Conservation (phyloP, 2,797 vertebrate species). For the Petrocephalus schoutedeni region DNA sequence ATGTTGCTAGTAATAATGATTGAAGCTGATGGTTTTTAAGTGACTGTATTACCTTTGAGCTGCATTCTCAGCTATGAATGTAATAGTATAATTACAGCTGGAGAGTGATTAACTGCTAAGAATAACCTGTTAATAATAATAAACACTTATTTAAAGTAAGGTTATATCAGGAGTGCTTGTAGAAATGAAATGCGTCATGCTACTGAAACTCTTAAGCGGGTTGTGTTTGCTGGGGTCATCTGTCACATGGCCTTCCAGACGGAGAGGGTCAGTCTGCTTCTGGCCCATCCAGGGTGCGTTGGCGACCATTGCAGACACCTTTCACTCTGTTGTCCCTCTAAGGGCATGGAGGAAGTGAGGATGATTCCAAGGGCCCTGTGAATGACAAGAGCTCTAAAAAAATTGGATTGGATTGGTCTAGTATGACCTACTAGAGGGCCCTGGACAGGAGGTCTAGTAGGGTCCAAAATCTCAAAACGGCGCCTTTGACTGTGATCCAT, state of each 20-base stretch:
- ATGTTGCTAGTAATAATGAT: not conserved
- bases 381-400: not conserved
- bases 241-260: not conserved
- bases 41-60: not conserved
- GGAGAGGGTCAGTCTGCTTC: not conserved
- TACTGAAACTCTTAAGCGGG: not conserved
- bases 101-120: not conserved
- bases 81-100: not conserved
- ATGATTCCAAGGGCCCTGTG: not conserved
- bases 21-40: not conserved
- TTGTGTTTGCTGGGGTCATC: not conserved
- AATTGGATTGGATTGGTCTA: not conserved
- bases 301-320: not conserved
- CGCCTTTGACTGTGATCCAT: slow-evolving; percentile 18
- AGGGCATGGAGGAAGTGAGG: not conserved
- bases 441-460: no score
- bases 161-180: not conserved
- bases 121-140: not conserved
- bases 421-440: not conserved
- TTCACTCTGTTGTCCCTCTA: not conserved
- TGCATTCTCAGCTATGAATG: not conserved
- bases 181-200: not conserved
- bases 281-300: not conserved
- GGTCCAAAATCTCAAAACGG: not conserved
- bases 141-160: not conserved